Conservation (phyloP, 1,140 invertebrate species). For the Platyscapa corneri region DNA sequence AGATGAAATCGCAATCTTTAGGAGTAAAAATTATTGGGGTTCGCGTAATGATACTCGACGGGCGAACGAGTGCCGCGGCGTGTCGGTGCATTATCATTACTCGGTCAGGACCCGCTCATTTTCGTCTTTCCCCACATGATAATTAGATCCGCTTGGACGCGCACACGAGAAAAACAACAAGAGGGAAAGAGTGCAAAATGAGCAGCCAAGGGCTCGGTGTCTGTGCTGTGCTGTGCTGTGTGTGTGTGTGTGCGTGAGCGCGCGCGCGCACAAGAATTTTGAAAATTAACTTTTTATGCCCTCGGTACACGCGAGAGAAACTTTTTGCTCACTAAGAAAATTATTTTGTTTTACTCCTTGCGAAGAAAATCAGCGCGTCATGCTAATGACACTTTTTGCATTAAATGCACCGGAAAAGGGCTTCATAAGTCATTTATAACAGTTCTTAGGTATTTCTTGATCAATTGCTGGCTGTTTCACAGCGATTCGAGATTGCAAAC, state of each 20-base stretch:
- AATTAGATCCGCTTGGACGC: constrained; percentile 32
- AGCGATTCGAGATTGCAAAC: background rate
- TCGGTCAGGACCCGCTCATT: constrained; percentile 28
- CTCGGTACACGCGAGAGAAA: background rate
- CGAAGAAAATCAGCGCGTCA: background rate
- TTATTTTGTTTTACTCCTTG: background rate
- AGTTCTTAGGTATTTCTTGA: background rate
- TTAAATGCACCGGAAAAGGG: background rate
- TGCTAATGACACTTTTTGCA: background rate
- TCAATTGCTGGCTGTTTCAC: background rate
- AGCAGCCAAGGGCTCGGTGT: background rate
- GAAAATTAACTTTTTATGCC: constrained; percentile 20
- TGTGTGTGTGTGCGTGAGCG: no score
- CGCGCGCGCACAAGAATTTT: background rate
- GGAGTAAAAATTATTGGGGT: constrained; percentile 48
- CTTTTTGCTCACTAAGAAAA: background rate
- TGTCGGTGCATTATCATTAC: constrained; percentile 41
- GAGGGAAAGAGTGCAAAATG: background rate
- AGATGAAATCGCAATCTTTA: constrained; percentile 37
- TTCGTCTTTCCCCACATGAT: constrained; percentile 33
- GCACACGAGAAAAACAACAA: background rate
- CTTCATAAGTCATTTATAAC: background rate
- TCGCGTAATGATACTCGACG: constrained; percentile 32
- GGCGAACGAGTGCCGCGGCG: background rate
- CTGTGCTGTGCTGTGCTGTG: no score